Conservation (phyloP, 2,113 vertebrate species). For the Xiphias gladius region DNA sequence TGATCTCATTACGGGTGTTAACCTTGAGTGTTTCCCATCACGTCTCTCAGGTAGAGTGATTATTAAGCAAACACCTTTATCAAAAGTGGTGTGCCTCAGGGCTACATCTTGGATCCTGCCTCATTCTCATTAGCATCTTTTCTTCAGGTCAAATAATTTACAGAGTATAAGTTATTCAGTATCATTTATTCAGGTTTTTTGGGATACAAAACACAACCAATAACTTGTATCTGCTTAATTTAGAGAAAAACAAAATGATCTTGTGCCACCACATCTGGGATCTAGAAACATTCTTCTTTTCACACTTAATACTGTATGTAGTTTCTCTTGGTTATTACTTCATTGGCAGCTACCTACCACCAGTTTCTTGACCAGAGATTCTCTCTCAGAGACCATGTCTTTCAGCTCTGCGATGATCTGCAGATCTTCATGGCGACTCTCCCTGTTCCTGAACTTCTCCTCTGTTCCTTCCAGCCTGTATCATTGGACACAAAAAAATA, state of each 20-base stretch:
- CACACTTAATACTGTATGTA: background rate
- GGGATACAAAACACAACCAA: too few species aligned
- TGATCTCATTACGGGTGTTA: too few species aligned
- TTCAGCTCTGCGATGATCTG: constrained; percentile 97
- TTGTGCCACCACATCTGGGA: too few species aligned
- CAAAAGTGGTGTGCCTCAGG: background rate
- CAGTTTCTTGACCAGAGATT: constrained; percentile 97
- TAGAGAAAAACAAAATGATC: background rate
- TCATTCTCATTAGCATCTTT: background rate
- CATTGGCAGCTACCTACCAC: constrained; percentile 87
- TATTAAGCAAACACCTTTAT: background rate
- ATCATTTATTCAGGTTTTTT: too few species aligned
- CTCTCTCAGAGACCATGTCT: constrained; percentile 95
- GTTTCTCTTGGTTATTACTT: background rate
- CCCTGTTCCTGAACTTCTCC: constrained; percentile 95
- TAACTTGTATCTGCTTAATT: background rate
- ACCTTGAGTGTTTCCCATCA: background rate
- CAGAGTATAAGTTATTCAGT: too few species aligned
- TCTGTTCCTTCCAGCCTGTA: constrained; percentile 96
- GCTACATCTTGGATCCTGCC: background rate
- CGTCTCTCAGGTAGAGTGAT: background rate
- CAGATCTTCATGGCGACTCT: constrained; percentile 95
- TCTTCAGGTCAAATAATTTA: too few species aligned
- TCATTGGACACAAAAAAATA: background rate
- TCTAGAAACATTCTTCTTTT: background rate